Evolutionary conservation across 2,888 invertebrate species (phyloP), one percentile per base, ranked within the genome.

Genomic region (Sthenelais limicola): DNA sequence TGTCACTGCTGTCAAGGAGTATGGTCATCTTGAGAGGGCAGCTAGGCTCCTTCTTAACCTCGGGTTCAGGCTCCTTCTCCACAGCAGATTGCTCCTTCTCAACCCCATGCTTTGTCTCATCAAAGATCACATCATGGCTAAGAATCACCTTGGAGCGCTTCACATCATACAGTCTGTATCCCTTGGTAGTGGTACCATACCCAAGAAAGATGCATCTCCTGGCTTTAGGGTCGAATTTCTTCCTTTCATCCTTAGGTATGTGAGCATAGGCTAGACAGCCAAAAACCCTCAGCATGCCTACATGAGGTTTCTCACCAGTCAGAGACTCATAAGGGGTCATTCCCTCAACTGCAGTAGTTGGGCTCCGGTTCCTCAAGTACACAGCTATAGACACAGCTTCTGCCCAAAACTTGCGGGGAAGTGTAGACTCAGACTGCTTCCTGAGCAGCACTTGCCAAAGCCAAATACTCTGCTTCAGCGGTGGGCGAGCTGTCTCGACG

Each of bases 331-430:
- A 78, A 5, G 80, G 76, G 21, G 78, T 79, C 28, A 73, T 56
- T 5, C 28, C 62, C 24, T 66, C 5, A 26, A 71, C 33, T 30
- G 71, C 56, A 9, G 12, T 68, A n/a, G 81, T 80, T n/a, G 80
- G 79, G 43, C 79, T 76, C 54, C 86, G 71, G 69, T 87, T 87
- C 48, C 78, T 72, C 7, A 85, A 67, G 67, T 84, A 85, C 35
- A 82, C 81, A 12, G 84, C 82, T 15, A 81, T 82, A 43, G 76
- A 77, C 12, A 84, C 76, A 1, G 86, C 86, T 73, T 87, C 85
- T 3, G 82, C 82, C 85, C 85, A 87, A 52, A 84, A 80, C 15
- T 18, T 58, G 28, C 74, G 26, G 3, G 80, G 77, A 24, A 84
- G 68, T 71, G n/a, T n/a, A n/a, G n/a, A n/a, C n/a, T n/a, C n/a